Base-by-base conservation (phyloP, 2,888 invertebrate species). In the Meandrusa payeni region DNA sequence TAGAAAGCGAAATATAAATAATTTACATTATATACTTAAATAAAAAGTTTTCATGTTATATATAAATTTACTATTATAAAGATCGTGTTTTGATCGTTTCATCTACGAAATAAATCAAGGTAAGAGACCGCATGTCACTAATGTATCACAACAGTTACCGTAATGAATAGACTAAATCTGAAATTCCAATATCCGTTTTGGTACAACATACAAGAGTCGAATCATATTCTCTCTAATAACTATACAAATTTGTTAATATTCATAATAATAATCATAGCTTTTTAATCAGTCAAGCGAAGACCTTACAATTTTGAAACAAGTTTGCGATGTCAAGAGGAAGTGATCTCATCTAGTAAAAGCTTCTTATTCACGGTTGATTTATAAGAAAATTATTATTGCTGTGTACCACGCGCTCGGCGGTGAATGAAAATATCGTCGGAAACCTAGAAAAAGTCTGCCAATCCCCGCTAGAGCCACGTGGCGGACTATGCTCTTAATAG, bases 131-230 rank as follows among this genome's bases (percentile, higher is more conserved):
- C n/a, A 15, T 32, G 10, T 6, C 9, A n/a, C 1, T 15, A 19
- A 2, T 29, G 13, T 29, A 41, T 26, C 11, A 38, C 26, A 72
- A 72, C 66, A 70, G 65, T 70, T 62, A 73, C 62, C 69, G 9
- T 17, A 62, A 69, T 69, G 65, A 57, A 50, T 66, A 61, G 57
- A 59, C 60, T 64, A 68, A 51, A 54, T 59, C 61, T 62, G 61
- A 61, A 59, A 59, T 62, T 59, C 59, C 69, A 62, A 68, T 65
- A 64, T 68, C 55, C 62, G 58, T 70, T 68, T 69, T 68, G 66
- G 64, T 72, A 68, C 69, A 74, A 73, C 70, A 75, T 71, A 75
- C 52, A 76, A 76, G 66, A 75, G 69, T 74, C 67, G 72, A 76
- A 78, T 75, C 52, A 73, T 65, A 77, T 72, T 76, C 73, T 67